Conservation (phyloP, 2,113 vertebrate genomes). For the Tetrax tetrax region DNA sequence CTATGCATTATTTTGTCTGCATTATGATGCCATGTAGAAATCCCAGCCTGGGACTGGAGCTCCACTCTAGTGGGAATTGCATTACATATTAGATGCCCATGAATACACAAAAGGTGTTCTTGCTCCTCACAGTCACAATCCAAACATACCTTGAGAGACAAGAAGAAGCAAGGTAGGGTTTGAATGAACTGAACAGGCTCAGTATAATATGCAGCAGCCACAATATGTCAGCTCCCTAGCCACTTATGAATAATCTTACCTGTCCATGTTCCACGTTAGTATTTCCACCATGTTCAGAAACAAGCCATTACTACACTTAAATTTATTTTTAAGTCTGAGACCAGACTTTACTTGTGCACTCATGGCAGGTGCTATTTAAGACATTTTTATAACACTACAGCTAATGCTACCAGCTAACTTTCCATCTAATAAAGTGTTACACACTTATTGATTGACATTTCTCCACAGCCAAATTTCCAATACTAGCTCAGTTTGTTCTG, state of each 20-base stretch:
- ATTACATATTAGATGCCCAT: not conserved
- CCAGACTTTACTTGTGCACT: not conserved
- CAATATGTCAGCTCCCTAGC: not conserved
- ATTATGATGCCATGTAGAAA: not conserved
- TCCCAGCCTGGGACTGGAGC: not conserved
- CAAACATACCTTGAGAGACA: not conserved
- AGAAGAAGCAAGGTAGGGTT: not conserved
- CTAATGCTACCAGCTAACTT: conserved; percentile 23
- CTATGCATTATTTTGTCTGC: not conserved
- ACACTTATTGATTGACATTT: conserved; percentile 54
- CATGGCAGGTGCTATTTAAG: conserved; percentile 28
- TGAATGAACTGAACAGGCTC: not conserved
- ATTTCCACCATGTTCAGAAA: not conserved
- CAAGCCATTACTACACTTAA: not conserved
- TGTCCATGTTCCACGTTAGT: not conserved
- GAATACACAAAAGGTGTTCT: not conserved
- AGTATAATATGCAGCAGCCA: not conserved
- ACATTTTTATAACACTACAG: not conserved
- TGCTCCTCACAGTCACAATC: not conserved
- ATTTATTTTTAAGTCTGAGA: not conserved
- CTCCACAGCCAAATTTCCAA: not conserved
- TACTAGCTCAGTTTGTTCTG: conserved; percentile 17
- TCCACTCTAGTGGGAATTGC: not conserved
- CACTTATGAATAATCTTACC: not conserved
- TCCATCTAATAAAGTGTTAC: conserved; percentile 30